Conservation (phyloP, 2,888 invertebrate species). For the Hirtodrosophila alboralis region DNA sequence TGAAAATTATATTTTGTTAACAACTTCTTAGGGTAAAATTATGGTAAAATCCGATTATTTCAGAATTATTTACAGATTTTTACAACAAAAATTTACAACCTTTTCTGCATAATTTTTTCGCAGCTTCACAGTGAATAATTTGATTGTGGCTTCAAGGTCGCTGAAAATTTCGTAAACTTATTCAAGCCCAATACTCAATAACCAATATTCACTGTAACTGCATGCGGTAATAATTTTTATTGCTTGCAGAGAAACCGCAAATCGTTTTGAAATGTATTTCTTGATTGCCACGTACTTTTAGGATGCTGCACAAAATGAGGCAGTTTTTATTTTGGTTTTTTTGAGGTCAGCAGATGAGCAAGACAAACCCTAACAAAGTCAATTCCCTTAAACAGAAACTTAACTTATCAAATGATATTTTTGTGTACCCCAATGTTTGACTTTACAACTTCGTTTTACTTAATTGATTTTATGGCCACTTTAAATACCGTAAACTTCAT, state of each 20-base stretch:
- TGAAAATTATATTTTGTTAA: too few species aligned
- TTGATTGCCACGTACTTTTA: slow-evolving; percentile 17
- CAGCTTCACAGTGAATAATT: slow-evolving; percentile 5
- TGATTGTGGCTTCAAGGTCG: slow-evolving; percentile 23
- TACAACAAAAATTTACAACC: not conserved
- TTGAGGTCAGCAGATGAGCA: slow-evolving; percentile 25
- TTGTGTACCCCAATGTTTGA: not conserved
- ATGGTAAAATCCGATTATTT: too few species aligned
- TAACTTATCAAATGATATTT: slow-evolving; percentile 12
- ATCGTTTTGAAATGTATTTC: slow-evolving; percentile 48
- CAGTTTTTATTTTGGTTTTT: too few species aligned
- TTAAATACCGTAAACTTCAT: slow-evolving; percentile 61
- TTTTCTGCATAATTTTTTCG: slow-evolving; percentile 8
- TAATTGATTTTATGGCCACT: slow-evolving; percentile 71
- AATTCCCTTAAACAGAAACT: not conserved
- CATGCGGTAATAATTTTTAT: slow-evolving; percentile 39
- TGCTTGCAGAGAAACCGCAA: slow-evolving; percentile 45
- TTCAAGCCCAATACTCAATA: slow-evolving; percentile 19
- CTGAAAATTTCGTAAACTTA: slow-evolving; percentile 29
- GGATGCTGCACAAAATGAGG: not conserved
- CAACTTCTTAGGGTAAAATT: too few species aligned
- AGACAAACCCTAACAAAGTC: slow-evolving; percentile 16
- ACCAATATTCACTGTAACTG: slow-evolving; percentile 11
- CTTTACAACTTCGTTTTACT: slow-evolving; percentile 47
- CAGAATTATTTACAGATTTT: too few species aligned